These are phyloP conservation scores for Hippoglossus stenolepis DNA, from an alignment of 2,113 vertebrate genomes.

Conservation along the genomic window DNA sequence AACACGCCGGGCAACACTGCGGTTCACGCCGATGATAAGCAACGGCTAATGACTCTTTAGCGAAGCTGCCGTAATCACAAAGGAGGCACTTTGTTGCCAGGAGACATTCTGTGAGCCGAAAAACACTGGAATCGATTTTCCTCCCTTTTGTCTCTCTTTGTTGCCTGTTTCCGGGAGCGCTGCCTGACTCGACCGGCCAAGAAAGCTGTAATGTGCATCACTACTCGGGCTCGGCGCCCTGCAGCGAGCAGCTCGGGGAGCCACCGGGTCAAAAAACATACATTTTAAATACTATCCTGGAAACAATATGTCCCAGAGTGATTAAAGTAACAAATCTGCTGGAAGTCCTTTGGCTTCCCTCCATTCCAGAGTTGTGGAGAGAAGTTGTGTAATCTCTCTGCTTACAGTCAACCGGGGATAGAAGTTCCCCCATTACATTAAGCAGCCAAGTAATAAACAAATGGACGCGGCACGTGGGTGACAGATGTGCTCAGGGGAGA, in stretches of 20 bases:
- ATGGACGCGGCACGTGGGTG: slow-evolving; percentile 27
- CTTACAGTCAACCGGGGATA: slow-evolving; percentile 27
- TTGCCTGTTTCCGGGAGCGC: slow-evolving; percentile 52
- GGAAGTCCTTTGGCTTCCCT: slow-evolving; percentile 39
- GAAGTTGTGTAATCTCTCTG: slow-evolving; percentile 50
- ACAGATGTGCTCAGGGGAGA: slow-evolving; percentile 14
- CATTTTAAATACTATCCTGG: slow-evolving; percentile 48
- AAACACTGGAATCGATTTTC: slow-evolving; percentile 57
- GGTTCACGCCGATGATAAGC: slow-evolving; percentile 34
- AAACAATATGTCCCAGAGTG: slow-evolving; percentile 60
- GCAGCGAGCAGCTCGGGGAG: slow-evolving; percentile 21
- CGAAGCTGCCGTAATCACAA: slow-evolving; percentile 63
- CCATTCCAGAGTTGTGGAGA: slow-evolving; percentile 1
- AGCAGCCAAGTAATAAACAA: slow-evolving; percentile 59
- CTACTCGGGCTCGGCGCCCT: slow-evolving; percentile 49
- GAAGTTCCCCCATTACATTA: slow-evolving; percentile 41
- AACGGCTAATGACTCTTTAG: slow-evolving; percentile 46
- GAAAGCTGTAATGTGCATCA: slow-evolving; percentile 35
- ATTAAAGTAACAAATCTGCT: slow-evolving; percentile 62
- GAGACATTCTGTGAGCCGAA: slow-evolving; percentile 58
- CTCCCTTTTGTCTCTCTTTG: slow-evolving; percentile 49
- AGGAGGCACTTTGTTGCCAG: slow-evolving; percentile 59
- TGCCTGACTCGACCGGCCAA: slow-evolving; percentile 32
- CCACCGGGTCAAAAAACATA: slow-evolving; percentile 40
- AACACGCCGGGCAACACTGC: neutral